phyloP scores from a whole-genome alignment of 2,113 vertebrate genomes.

The Leucopsar rothschildi region DNA sequence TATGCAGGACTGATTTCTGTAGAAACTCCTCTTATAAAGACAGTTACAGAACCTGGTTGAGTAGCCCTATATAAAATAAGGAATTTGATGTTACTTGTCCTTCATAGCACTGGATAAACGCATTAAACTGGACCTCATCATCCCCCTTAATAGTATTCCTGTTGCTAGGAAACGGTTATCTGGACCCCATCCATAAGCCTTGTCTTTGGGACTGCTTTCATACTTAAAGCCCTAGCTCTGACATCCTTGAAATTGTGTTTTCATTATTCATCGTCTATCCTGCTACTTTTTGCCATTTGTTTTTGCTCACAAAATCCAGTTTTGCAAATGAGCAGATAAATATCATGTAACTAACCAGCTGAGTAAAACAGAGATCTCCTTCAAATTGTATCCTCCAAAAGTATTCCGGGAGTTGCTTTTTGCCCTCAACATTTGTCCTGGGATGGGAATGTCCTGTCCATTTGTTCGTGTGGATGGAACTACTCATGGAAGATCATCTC shows the following conservation, averaged over 20 bases:
- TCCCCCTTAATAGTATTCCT: slow-evolving; percentile 61
- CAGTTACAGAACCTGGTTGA: neutral
- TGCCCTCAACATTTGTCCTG: neutral
- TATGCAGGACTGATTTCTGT: neutral
- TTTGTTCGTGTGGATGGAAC: neutral
- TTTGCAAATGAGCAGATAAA: slow-evolving; percentile 68
- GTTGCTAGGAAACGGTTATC: slow-evolving; percentile 77
- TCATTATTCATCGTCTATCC: slow-evolving; percentile 68
- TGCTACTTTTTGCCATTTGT: slow-evolving; percentile 55
- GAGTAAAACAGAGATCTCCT: slow-evolving; percentile 29
- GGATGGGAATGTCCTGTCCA: neutral
- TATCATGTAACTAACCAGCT: slow-evolving; percentile 47
- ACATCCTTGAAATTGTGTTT: slow-evolving; percentile 59
- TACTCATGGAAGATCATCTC: neutral
- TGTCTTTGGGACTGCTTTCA: slow-evolving; percentile 50
- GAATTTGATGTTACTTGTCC: slow-evolving; percentile 43
- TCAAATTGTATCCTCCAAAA: neutral
- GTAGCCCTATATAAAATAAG: slow-evolving; percentile 27
- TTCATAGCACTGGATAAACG: slow-evolving; percentile 36
- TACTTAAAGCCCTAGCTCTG: slow-evolving; percentile 50
- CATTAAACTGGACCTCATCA: slow-evolving; percentile 64
- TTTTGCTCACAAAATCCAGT: slow-evolving; percentile 64
- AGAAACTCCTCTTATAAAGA: neutral
- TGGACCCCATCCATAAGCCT: slow-evolving; percentile 60
- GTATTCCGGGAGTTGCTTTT: neutral